phyloP scores from a whole-genome alignment of 1,140 invertebrate genomes.

The Drosophila ananassae region DNA sequence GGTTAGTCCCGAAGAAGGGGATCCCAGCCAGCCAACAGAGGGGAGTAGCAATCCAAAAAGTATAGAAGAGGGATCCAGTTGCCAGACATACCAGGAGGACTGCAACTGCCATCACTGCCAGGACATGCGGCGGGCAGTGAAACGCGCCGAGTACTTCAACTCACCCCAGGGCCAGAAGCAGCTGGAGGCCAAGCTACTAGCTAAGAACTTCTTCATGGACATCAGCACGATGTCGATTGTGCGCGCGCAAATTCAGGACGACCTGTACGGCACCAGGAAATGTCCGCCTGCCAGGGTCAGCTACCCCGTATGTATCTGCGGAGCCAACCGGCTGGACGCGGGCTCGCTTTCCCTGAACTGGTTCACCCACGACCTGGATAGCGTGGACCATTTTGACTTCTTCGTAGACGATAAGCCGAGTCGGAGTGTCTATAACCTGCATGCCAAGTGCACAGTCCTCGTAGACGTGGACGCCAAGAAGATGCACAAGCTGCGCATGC shows the following conservation, averaged over 20 bases:
- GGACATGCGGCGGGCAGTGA: slow-evolving; percentile 37
- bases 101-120: slow-evolving; percentile 63
- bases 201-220: slow-evolving; percentile 66
- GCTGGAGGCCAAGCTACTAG: slow-evolving; percentile 45
- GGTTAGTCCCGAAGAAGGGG: slow-evolving; percentile 33
- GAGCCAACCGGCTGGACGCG: slow-evolving; percentile 30
- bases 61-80: slow-evolving; percentile 24
- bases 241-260: slow-evolving; percentile 18
- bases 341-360: slow-evolving; percentile 44
- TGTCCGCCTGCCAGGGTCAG: slow-evolving; percentile 20
- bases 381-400: slow-evolving; percentile 53
- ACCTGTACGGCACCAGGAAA: slow-evolving; percentile 21
- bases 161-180: slow-evolving; percentile 51
- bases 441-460: slow-evolving; percentile 34
- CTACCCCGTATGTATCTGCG: slow-evolving; percentile 46
- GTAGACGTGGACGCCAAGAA: slow-evolving; percentile 43
- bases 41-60: background rate
- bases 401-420: slow-evolving; percentile 32
- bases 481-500: slow-evolving; percentile 45
- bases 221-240: slow-evolving; percentile 42
- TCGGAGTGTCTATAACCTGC: slow-evolving; percentile 45
- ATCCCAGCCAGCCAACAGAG: background rate
- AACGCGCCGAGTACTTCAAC: slow-evolving; percentile 23
- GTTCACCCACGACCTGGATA: slow-evolving; percentile 53
- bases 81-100: slow-evolving; percentile 32